Evolutionary conservation across 2,797 vertebrate genomes (phyloP).

Genomic region (Myotis vivesi): DNA sequence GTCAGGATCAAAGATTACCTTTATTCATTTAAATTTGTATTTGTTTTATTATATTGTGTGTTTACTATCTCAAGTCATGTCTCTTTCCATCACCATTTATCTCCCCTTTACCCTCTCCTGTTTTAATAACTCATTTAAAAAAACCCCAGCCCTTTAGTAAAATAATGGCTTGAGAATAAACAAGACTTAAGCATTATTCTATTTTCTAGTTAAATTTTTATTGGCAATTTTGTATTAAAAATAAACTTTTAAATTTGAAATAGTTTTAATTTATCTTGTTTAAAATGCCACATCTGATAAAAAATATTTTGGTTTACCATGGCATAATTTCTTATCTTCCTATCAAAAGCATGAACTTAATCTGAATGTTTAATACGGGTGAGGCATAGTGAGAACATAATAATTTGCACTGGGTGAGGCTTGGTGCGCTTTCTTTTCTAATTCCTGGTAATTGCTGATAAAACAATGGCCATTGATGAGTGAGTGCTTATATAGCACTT

Average conservation of each 20-base stretch:
- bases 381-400: conserved; percentile 35
- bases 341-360: conserved; percentile 58
- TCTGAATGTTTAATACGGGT: conserved; percentile 51
- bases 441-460: conserved; percentile 61
- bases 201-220: conserved; percentile 9
- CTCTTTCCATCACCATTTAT: neutral
- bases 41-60: neutral
- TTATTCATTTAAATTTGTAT: neutral
- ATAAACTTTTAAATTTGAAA: conserved; percentile 47
- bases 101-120: neutral
- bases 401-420: conserved; percentile 41
- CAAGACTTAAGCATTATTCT: neutral
- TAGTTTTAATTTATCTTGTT: conserved; percentile 22
- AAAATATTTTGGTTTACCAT: conserved; percentile 25
- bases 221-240: neutral
- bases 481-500: conserved; percentile 58
- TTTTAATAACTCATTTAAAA: neutral
- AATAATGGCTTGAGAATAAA: conserved; percentile 32
- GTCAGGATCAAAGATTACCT: neutral
- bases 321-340: conserved; percentile 16
- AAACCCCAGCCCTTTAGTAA: neutral
- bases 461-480: conserved; percentile 69
- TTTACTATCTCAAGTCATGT: neutral
- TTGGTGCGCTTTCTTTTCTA: conserved; percentile 31
- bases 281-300: conserved; percentile 28